Evolutionary conservation across 2,888 invertebrate genomes (phyloP).

Genomic region (Synergus umbraculus): DNA sequence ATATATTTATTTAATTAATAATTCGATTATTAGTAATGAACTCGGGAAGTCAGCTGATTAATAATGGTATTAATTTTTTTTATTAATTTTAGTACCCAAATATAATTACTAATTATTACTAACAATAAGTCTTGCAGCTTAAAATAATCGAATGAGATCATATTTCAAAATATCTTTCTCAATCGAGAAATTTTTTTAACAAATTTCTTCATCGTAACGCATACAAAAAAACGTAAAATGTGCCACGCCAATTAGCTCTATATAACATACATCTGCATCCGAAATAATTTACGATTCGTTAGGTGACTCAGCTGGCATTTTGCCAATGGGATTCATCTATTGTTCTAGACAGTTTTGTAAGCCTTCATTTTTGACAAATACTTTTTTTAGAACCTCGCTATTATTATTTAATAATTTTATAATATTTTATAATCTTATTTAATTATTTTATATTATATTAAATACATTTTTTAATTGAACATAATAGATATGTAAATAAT

Average conservation of each 20-base stretch:
- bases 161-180: background rate
- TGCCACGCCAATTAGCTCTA: background rate
- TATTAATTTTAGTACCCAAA: too few relatives aligned
- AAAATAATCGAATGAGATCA: too few relatives aligned
- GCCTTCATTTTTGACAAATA: background rate
- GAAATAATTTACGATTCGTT: slow-evolving; percentile 31
- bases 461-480: too few relatives aligned
- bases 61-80: too few relatives aligned
- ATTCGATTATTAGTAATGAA: too few relatives aligned
- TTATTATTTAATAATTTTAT: background rate
- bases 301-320: slow-evolving; percentile 17
- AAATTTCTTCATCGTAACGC: background rate
- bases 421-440: background rate
- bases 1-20: too few relatives aligned
- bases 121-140: too few relatives aligned
- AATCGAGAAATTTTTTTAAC: background rate
- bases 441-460: too few relatives aligned
- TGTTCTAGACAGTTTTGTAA: background rate
- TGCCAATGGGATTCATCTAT: background rate
- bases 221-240: background rate
- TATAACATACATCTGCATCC: slow-evolving; percentile 15
- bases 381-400: background rate
- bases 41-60: too few relatives aligned
- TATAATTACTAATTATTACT: too few relatives aligned
- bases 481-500: too few relatives aligned